Conservation (phyloP, 1,140 invertebrate genomes). For the Halictus rubicundus region DNA sequence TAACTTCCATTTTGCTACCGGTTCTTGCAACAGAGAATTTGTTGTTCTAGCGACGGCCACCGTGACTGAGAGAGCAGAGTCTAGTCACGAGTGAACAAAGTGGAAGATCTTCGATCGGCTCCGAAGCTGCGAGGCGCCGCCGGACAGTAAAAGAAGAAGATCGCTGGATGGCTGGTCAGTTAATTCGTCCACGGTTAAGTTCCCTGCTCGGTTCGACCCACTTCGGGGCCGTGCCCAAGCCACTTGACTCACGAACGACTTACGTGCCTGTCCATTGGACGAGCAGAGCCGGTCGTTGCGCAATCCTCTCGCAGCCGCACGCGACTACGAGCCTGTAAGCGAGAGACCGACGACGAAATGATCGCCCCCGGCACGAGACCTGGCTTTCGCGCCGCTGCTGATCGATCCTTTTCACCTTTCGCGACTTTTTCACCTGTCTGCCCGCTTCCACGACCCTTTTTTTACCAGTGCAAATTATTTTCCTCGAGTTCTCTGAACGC, state of each 20-base stretch:
- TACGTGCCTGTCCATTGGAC: conserved; percentile 50
- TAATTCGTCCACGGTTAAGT: conserved; percentile 43
- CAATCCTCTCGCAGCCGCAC: conserved; percentile 63
- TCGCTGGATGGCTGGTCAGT: neutral
- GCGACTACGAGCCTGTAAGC: conserved; percentile 67
- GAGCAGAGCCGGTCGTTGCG: conserved; percentile 43
- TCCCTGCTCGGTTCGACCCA: conserved; percentile 49
- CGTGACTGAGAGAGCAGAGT: too few species aligned
- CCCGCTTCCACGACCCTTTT: too few species aligned
- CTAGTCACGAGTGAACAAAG: too few species aligned
- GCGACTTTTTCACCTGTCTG: neutral
- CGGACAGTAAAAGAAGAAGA: conserved; percentile 3
- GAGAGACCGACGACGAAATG: conserved; percentile 59
- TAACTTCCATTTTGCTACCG: too few species aligned
- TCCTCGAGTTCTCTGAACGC: too few species aligned
- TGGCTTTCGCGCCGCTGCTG: conserved; percentile 25
- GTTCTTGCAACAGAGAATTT: too few species aligned
- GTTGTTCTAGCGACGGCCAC: too few species aligned
- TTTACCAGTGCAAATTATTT: too few species aligned
- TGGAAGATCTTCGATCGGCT: conserved; percentile 20
- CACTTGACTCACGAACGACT: conserved; percentile 63
- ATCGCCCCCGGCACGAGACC: conserved; percentile 36
- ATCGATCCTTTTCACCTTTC: conserved; percentile 22
- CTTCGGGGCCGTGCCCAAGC: conserved; percentile 40
- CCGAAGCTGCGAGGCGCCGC: neutral